A percentile compares a stretch with the other conserved stretches of the same genome.
Conservation (phyloP, 2,888 invertebrate species). For the Spicauda simplicius region DNA sequence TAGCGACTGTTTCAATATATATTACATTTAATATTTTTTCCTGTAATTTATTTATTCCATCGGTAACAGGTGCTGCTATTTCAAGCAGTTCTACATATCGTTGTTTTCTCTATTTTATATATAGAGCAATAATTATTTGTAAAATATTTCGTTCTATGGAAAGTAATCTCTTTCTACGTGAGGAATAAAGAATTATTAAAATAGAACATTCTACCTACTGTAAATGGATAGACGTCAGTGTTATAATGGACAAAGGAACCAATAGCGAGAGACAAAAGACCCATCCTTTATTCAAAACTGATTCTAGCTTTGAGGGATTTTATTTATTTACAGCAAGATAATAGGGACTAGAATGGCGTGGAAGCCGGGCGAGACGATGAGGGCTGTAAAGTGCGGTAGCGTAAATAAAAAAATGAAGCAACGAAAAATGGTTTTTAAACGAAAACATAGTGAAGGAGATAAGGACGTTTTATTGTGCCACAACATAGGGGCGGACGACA, state of each 20-base stretch:
- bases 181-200: constrained; percentile 29
- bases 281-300: constrained; percentile 47
- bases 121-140: not conserved
- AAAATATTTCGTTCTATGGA: not conserved
- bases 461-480: constrained; percentile 70
- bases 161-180: not conserved
- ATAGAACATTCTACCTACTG: constrained; percentile 37
- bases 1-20: constrained; percentile 11
- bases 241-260: constrained; percentile 51
- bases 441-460: constrained; percentile 72
- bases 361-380: constrained; percentile 48
- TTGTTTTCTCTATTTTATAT: not conserved
- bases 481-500: constrained; percentile 68
- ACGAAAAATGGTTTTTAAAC: constrained; percentile 69
- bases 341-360: constrained; percentile 46
- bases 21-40: constrained; percentile 3
- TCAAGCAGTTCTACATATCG: not conserved
- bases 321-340: constrained; percentile 39
- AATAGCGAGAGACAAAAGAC: constrained; percentile 51
- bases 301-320: constrained; percentile 42
- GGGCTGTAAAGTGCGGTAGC: constrained; percentile 59
- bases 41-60: not conserved
- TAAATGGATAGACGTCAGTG: constrained; percentile 45
- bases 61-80: not conserved
- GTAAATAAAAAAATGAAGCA: constrained; percentile 62